A percentile compares a stretch with the other conserved stretches of the same genome.
Conservation (phyloP, 2,888 invertebrate genomes). For the Ennomos quercinarius region DNA sequence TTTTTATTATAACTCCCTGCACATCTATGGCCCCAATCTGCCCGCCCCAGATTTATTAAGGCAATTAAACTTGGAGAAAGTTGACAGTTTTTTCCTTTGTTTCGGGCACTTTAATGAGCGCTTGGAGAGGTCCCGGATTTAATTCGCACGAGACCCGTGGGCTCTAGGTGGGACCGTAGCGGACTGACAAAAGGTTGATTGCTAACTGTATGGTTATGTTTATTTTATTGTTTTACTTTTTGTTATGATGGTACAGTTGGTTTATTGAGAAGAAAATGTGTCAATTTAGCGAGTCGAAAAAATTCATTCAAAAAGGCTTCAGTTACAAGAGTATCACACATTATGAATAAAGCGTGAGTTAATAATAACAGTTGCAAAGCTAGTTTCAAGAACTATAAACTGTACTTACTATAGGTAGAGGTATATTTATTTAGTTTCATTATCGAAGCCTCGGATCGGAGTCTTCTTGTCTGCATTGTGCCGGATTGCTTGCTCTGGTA, state of each 20-base stretch:
- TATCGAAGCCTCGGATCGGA: too few relatives aligned
- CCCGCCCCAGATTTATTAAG: constrained; percentile 76
- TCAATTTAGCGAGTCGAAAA: too few relatives aligned
- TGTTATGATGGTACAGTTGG: neutral
- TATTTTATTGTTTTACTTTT: constrained; percentile 16
- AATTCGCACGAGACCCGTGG: constrained; percentile 43
- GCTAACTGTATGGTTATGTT: constrained; percentile 18
- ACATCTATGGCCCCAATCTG: constrained; percentile 51
- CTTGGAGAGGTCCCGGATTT: constrained; percentile 59
- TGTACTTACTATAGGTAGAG: too few relatives aligned
- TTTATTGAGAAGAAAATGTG: too few relatives aligned
- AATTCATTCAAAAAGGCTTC: too few relatives aligned
- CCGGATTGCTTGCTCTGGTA: too few relatives aligned
- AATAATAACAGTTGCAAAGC: too few relatives aligned
- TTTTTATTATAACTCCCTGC: constrained; percentile 23
- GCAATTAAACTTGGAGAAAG: constrained; percentile 80
- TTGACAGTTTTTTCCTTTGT: constrained; percentile 82
- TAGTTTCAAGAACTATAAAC: too few relatives aligned
- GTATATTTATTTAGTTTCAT: too few relatives aligned
- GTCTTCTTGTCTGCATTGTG: too few relatives aligned
- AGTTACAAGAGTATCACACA: too few relatives aligned
- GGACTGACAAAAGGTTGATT: constrained; percentile 19
- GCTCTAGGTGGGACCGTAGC: neutral
- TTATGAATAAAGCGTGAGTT: too few relatives aligned
- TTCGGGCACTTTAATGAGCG: constrained; percentile 76